Percentiles rank a stretch among this genome's conserved stretches.
Conservation (phyloP, 2,797 vertebrate species). For the Sarcoramphus papa region DNA sequence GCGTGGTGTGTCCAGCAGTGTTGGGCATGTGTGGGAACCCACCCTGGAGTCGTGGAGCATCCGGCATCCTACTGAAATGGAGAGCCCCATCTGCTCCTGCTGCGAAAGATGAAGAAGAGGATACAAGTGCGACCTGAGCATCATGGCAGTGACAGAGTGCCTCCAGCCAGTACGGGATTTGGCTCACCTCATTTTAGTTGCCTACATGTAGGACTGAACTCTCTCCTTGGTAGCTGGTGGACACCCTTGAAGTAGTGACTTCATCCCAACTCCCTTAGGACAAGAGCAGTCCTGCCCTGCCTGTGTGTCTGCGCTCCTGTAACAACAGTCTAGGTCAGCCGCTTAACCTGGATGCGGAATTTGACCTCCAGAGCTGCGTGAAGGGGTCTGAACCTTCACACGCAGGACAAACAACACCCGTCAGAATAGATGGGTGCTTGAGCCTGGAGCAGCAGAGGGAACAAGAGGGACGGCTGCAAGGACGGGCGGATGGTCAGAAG, state of each 20-base stretch:
- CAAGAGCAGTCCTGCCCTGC: background rate
- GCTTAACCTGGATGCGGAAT: background rate
- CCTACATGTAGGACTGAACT: background rate
- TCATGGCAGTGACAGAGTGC: background rate
- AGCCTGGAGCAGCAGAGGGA: background rate
- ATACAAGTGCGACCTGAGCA: background rate
- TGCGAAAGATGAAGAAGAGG: background rate
- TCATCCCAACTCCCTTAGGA: background rate
- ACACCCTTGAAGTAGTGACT: background rate
- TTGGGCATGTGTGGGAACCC: background rate
- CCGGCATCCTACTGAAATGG: background rate
- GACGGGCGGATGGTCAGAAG: accelerated
- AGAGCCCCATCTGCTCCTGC: background rate
- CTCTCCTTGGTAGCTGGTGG: background rate
- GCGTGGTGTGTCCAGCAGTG: accelerated
- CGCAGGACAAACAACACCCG: background rate
- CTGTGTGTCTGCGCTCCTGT: background rate
- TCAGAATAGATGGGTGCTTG: background rate
- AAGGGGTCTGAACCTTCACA: background rate
- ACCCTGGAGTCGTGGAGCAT: accelerated
- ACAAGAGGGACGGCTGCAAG: background rate
- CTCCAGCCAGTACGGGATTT: background rate
- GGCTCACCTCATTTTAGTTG: background rate
- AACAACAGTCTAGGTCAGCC: background rate
- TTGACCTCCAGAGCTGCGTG: background rate